phyloP scores from a whole-genome alignment of 2,113 vertebrate genomes.

The Tyrannus savana region DNA sequence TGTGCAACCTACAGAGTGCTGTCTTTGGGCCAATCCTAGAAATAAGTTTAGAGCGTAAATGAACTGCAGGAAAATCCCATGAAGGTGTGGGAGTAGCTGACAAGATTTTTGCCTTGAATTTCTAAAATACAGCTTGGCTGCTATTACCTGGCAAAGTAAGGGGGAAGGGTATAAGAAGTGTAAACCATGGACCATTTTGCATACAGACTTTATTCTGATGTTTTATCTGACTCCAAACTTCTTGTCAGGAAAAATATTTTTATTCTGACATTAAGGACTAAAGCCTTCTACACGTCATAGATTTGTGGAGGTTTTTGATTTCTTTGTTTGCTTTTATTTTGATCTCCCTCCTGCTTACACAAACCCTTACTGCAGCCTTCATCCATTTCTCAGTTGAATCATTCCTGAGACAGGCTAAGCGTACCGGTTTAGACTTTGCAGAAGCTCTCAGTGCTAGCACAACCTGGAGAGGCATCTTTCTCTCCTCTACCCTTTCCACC shows the following conservation, averaged over 20 bases:
- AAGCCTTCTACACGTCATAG: neutral
- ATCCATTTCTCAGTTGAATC: neutral
- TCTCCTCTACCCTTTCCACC: neutral
- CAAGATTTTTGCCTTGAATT: neutral
- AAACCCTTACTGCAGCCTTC: neutral
- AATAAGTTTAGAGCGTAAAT: neutral
- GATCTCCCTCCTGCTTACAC: neutral
- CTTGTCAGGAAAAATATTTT: neutral
- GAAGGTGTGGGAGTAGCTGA: neutral
- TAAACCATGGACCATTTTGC: neutral
- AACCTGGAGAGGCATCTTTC: neutral
- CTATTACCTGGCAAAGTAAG: neutral
- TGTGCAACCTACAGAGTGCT: neutral
- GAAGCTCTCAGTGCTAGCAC: neutral
- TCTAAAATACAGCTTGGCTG: neutral
- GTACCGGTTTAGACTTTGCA: neutral
- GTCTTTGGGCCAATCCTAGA: neutral
- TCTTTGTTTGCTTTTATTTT: neutral
- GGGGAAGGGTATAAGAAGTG: neutral
- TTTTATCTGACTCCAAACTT: neutral
- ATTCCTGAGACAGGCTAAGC: neutral
- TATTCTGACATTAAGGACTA: neutral
- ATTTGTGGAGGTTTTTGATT: neutral
- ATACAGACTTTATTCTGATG: neutral
- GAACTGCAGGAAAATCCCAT: neutral